Evolutionary conservation across 2,113 vertebrate species (phyloP).

Genomic region (Antennarius striatus): DNA sequence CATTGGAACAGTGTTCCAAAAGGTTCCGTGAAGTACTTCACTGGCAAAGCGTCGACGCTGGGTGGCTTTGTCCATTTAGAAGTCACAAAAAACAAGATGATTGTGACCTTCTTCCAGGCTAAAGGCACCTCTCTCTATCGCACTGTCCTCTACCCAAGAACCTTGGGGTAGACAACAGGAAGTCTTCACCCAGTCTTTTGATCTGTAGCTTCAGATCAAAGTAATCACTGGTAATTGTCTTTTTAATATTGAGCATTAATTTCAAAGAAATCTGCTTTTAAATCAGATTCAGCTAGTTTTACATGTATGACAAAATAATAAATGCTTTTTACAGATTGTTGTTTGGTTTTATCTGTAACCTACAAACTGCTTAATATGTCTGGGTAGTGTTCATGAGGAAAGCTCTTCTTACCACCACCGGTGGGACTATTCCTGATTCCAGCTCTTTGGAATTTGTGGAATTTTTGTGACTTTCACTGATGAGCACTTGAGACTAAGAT

Average conservation of each 20-base stretch:
- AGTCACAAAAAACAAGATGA: slow-evolving; percentile 81
- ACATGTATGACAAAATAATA: slow-evolving; percentile 44
- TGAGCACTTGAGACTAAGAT: too few relatives aligned
- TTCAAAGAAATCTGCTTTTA: slow-evolving; percentile 24
- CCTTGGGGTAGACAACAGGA: slow-evolving; percentile 10
- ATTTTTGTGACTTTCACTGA: too few relatives aligned
- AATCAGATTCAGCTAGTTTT: slow-evolving; percentile 25
- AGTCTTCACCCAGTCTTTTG: background rate
- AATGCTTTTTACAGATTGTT: slow-evolving; percentile 32
- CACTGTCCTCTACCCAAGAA: slow-evolving; percentile 78
- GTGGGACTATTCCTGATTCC: too few relatives aligned
- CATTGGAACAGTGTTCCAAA: slow-evolving; percentile 82
- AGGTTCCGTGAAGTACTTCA: slow-evolving; percentile 87
- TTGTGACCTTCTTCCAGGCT: slow-evolving; percentile 83
- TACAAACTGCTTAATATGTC: too few relatives aligned
- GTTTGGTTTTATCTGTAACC: background rate
- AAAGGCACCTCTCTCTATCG: slow-evolving; percentile 87
- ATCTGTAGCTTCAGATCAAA: background rate
- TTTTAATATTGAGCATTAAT: slow-evolving; percentile 7
- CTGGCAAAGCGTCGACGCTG: slow-evolving; percentile 76
- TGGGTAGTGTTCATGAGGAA: too few relatives aligned
- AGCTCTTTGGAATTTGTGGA: too few relatives aligned
- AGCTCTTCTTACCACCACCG: too few relatives aligned
- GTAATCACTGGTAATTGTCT: background rate
- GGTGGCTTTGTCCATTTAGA: slow-evolving; percentile 87